Percentiles rank a stretch among this genome's conserved stretches.
Evolutionary conservation across 2,888 invertebrate species (phyloP).

Genomic region (Parnassius mnemosyne): DNA sequence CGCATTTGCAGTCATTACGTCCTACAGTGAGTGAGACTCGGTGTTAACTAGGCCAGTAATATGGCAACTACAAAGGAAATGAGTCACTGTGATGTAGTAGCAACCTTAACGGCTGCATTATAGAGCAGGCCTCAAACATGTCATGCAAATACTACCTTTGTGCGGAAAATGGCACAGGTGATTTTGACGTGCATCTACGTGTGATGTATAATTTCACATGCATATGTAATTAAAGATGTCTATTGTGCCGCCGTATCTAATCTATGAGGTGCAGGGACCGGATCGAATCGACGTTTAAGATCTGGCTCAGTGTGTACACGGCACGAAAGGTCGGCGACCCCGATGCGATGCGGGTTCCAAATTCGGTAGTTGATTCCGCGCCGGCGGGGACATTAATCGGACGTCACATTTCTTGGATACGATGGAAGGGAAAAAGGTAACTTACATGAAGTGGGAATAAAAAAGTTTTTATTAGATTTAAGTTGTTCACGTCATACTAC

Average conservation of each 20-base stretch:
- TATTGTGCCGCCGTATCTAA: neutral
- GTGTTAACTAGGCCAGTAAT: slow-evolving; percentile 20
- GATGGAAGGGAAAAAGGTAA: slow-evolving; percentile 38
- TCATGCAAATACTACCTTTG: slow-evolving; percentile 19
- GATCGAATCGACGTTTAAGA: slow-evolving; percentile 35
- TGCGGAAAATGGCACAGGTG: slow-evolving; percentile 13
- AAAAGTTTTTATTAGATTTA: slow-evolving; percentile 21
- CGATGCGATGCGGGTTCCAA: slow-evolving; percentile 61
- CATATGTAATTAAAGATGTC: slow-evolving; percentile 1
- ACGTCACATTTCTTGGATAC: slow-evolving; percentile 50
- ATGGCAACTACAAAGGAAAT: slow-evolving; percentile 20
- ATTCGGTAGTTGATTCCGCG: slow-evolving; percentile 58
- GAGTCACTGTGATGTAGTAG: slow-evolving; percentile 18
- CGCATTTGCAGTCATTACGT: slow-evolving; percentile 10
- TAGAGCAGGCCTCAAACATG: slow-evolving; percentile 9
- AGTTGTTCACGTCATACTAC: slow-evolving; percentile 16
- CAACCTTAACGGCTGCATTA: slow-evolving; percentile 4
- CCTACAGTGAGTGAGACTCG: slow-evolving; percentile 4
- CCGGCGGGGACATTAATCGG: slow-evolving; percentile 65
- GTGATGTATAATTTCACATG: neutral
- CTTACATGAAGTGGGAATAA: slow-evolving; percentile 25
- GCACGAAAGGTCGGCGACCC: slow-evolving; percentile 57
- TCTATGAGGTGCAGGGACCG: neutral
- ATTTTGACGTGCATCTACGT: neutral
- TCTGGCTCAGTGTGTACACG: slow-evolving; percentile 41